Percentiles rank a stretch among this genome's conserved stretches.
Evolutionary conservation across 2,113 vertebrate genomes (phyloP).

Genomic region (Callipepla californica): DNA sequence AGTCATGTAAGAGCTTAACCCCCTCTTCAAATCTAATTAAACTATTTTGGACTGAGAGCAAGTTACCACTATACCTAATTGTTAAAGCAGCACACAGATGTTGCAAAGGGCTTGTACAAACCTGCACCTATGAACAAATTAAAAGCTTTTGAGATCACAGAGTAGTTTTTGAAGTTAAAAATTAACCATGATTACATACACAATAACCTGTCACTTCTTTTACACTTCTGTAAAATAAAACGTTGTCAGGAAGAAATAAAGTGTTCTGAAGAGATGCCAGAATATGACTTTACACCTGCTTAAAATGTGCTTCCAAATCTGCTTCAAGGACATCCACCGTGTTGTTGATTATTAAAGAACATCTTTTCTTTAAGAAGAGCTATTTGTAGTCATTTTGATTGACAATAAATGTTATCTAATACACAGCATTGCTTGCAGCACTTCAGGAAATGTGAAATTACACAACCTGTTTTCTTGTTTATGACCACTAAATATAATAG

Average conservation of each 20-base stretch:
- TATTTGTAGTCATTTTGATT: slow-evolving; percentile 17
- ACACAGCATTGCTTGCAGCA: neutral
- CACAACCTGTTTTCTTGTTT: neutral
- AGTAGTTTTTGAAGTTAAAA: slow-evolving; percentile 81
- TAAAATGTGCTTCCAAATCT: slow-evolving; percentile 66
- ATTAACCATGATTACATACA: slow-evolving; percentile 82
- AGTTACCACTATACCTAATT: slow-evolving; percentile 28
- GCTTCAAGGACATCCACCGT: slow-evolving; percentile 57
- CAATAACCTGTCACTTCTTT: slow-evolving; percentile 84
- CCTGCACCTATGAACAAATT: slow-evolving; percentile 80
- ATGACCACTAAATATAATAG: neutral
- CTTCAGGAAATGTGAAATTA: neutral
- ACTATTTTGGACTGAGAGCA: slow-evolving; percentile 28
- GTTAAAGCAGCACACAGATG: slow-evolving; percentile 65
- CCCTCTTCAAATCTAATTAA: slow-evolving; percentile 59
- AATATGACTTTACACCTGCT: slow-evolving; percentile 71
- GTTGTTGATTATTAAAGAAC: slow-evolving; percentile 51
- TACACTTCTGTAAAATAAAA: slow-evolving; percentile 79
- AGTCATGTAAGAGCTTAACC: slow-evolving; percentile 6
- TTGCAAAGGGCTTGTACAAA: slow-evolving; percentile 75
- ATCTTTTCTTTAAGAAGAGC: neutral
- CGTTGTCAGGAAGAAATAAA: slow-evolving; percentile 73
- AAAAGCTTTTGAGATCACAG: slow-evolving; percentile 82
- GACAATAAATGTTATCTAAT: neutral
- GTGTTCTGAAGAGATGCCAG: slow-evolving; percentile 60